Base-by-base conservation (phyloP, 2,888 invertebrate genomes). In the Eupithecia insigniata region DNA sequence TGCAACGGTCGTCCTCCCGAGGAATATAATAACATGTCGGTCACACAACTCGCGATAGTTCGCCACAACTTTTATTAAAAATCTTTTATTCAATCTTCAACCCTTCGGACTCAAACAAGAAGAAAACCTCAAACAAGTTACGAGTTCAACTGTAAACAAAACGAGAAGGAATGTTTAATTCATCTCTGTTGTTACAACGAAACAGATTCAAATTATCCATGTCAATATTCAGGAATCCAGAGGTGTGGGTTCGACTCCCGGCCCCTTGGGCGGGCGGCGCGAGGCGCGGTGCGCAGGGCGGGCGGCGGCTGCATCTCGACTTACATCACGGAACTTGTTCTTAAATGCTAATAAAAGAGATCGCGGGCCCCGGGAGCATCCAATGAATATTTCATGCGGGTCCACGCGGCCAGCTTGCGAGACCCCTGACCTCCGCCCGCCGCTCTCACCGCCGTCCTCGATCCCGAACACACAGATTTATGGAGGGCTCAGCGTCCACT, bases 331-430 rank as follows among this genome's bases (percentile, higher is more conserved):
- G 86, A 89, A 89, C 89, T 89, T 89, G 88, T 34, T 88, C 89
- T 88, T 89, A 89, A 90, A 90, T 90, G 90, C 89, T 90, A 90
- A 89, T 90, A 90, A 88, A 89, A 87, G 88, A 87, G 86, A 88
- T 87, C 87, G 85, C 79, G 81, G 81, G 79, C 46, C 76, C 78
- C 80, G 80, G 82, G 83, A 84, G 84, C 83, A 84, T 78, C 76
- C 86, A 83, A 90, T 90, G 90, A 90, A 90, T 90, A 90, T 90
- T 90, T 90, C 90, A 90, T 90, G 88, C 83, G 83, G 85, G 82
- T 83, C 85, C 84, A 84, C 82, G 82, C 66, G 78, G 71, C 89
- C 88, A 89, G 80, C 69, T 61, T 69, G 61, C 32, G 55, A 82
- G 87, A 86, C 70, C 87, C 79, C 36, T 78, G 78, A 34, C 78